Evolutionary conservation across 2,113 vertebrate genomes (phyloP).

Genomic region (Mesitornis unicolor): DNA sequence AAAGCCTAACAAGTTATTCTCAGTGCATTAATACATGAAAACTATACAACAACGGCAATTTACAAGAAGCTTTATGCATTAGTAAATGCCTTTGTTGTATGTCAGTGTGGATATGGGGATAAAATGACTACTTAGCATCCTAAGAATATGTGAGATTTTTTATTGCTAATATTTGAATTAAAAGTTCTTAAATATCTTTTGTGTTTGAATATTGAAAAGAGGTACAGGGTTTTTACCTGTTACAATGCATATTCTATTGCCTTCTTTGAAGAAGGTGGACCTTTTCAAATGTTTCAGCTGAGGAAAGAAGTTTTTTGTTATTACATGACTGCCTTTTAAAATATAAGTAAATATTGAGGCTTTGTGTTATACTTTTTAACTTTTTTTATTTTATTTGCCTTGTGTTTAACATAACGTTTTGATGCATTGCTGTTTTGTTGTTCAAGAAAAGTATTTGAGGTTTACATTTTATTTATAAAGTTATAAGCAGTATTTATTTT

Average conservation of each 20-base stretch:
- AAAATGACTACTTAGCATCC: constrained; percentile 87
- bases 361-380: constrained; percentile 77
- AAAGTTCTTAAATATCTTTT: constrained; percentile 88
- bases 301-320: constrained; percentile 80
- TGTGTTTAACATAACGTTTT: constrained; percentile 78
- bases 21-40: constrained; percentile 87
- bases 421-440: constrained; percentile 75
- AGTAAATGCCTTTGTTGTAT: constrained; percentile 89
- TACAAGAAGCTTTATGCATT: constrained; percentile 79
- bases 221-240: constrained; percentile 86
- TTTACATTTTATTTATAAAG: constrained; percentile 83
- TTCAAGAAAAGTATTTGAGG: constrained; percentile 77
- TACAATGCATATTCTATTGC: constrained; percentile 84
- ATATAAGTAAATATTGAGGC: constrained; percentile 80
- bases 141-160: constrained; percentile 88
- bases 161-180: constrained; percentile 88
- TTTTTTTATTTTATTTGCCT: constrained; percentile 79
- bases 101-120: constrained; percentile 90
- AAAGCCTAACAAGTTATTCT: constrained; percentile 89
- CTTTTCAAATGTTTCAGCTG: constrained; percentile 87
- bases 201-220: constrained; percentile 87
- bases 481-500: constrained; percentile 84
- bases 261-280: constrained; percentile 87
- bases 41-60: constrained; percentile 85
- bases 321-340: constrained; percentile 86